Evolutionary conservation across 1,140 invertebrate species (phyloP), one percentile per base, ranked within the genome.

Genomic region (Drosophila saltans): DNA sequence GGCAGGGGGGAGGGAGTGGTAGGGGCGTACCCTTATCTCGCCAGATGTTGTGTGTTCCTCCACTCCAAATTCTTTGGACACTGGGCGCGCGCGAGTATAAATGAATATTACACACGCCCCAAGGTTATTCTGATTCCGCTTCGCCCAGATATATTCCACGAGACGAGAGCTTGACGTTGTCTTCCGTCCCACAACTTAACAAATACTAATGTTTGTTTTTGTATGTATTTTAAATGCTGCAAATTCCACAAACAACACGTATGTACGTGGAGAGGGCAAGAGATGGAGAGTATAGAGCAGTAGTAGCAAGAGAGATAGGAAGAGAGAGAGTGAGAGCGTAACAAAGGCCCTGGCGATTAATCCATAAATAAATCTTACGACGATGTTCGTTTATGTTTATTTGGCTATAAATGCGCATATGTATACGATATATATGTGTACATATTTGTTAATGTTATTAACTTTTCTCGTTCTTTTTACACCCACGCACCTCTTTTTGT

Each of bases 351-450:
- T 8, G 21, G 41, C 55, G 28, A 59, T 39, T 39, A 59, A 59
- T 59, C 36, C 57, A 59, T 59, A 59, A 59, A 59, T 59, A 59
- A 59, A 59, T 59, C 57, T 59, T 57, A 57, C 30, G 56, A 52
- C 55, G 55, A 57, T 30, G 11, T 59, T 59, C 36, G 33, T 52
- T 52, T 21, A 59, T 59, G 57, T 59, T 59, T 59, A 59, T 59
- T 59, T 59, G 33, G 36, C 36, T n/a, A 39, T 59, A 39, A 39
- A 59, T 33, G 21, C 16, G 21, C 16, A 36, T 21, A 8, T 59
- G 36, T 39, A 59, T 59, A 39, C 21, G 28, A 11, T 24, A 16
- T 59, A 40, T 39, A 36, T 39, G 39, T 59, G 33, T 2, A 57
- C 55, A 30, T 59, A 59, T 59, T 52, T 52, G 21, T 52, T 52